Evolutionary conservation across 2,888 invertebrate species (phyloP).

Genomic region (Phaedon cochleariae): DNA sequence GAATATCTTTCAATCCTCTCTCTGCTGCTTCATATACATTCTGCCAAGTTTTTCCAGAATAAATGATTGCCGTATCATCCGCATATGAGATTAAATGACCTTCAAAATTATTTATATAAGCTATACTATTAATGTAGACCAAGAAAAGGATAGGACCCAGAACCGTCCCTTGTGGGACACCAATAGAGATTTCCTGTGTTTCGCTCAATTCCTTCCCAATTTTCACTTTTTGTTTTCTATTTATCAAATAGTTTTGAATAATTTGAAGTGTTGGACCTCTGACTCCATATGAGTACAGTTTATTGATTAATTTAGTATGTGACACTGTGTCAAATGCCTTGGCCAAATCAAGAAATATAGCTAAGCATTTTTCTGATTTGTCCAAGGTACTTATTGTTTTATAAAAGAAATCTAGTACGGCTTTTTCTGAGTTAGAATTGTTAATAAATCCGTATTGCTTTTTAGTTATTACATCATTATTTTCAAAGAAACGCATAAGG

Average conservation of each 20-base stretch:
- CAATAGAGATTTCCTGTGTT: not conserved
- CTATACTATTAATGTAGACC: not conserved
- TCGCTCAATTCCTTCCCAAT: not conserved
- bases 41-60: no score
- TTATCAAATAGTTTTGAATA: no score
- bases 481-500: not conserved
- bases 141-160: not conserved
- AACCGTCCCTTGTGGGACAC: not conserved
- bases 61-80: no score
- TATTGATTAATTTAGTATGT: not conserved
- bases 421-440: not conserved
- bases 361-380: not conserved
- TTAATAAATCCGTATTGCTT: not conserved
- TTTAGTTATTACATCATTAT: not conserved
- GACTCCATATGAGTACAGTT: not conserved
- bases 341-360: not conserved
- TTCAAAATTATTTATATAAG: not conserved
- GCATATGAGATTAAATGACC: not conserved
- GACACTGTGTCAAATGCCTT: no score
- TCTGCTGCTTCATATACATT: no score
- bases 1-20: no score
- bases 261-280: not conserved
- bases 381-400: not conserved
- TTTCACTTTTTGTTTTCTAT: not conserved
- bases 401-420: not conserved